Conservation (phyloP, 2,113 vertebrate genomes). For the Phainopepla nitens region DNA sequence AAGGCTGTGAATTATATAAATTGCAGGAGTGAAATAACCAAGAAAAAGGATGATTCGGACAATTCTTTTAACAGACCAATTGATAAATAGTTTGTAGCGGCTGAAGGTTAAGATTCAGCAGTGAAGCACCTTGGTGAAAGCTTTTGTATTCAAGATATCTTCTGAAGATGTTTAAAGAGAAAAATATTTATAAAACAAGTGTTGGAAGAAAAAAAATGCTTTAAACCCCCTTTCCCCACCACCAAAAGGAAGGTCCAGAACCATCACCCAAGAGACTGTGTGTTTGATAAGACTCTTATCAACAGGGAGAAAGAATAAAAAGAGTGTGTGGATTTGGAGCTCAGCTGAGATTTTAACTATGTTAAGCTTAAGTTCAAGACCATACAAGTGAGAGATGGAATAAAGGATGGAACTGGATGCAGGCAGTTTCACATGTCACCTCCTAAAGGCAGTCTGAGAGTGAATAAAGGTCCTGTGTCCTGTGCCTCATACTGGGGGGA, state of each 20-base stretch:
- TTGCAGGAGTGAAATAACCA: neutral
- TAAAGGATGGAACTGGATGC: neutral
- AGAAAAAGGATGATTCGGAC: neutral
- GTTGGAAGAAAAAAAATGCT: neutral
- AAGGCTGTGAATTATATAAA: neutral
- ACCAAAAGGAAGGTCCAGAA: neutral
- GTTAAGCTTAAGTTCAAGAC: neutral
- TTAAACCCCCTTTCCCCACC: accelerated
- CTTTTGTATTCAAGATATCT: neutral
- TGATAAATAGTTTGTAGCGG: neutral
- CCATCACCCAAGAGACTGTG: accelerated
- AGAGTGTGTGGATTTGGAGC: neutral
- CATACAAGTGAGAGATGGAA: neutral
- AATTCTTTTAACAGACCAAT: neutral
- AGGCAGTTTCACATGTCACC: neutral
- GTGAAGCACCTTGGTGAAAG: neutral
- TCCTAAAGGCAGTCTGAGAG: neutral
- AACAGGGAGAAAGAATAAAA: neutral
- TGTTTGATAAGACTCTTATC: neutral
- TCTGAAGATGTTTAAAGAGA: neutral
- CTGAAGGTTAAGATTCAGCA: neutral
- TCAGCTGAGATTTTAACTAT: neutral
- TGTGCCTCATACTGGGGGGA: neutral
- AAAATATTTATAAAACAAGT: neutral
- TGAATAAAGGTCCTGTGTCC: neutral